These are phyloP conservation scores for Drosophila hamatofila DNA, from an alignment of 2,888 invertebrate genomes.

Conservation along the genomic window DNA sequence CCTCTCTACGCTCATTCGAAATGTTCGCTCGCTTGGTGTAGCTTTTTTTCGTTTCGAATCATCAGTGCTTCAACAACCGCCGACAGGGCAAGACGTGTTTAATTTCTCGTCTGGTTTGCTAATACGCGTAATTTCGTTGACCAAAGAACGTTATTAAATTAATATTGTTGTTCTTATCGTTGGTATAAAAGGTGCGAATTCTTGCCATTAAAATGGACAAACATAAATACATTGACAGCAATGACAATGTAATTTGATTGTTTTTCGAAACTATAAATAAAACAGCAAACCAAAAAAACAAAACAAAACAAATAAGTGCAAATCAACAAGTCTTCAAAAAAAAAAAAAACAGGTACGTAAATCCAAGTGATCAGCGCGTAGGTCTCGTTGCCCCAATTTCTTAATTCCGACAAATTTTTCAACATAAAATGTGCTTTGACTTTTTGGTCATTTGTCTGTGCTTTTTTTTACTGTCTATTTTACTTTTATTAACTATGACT, in stretches of 20 bases:
- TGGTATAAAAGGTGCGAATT: constrained; percentile 18
- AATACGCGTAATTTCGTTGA: constrained; percentile 11
- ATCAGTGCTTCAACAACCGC: constrained; percentile 8
- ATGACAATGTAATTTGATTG: constrained; percentile 53
- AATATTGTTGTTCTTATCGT: constrained; percentile 9
- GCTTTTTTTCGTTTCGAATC: neutral
- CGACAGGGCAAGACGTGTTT: constrained; percentile 26
- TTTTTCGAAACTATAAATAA: constrained; percentile 5
- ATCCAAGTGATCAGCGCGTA: constrained; percentile 27
- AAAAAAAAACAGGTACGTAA: constrained; percentile 46
- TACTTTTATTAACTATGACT: constrained; percentile 26
- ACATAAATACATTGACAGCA: constrained; percentile 63
- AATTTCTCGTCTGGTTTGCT: constrained; percentile 4
- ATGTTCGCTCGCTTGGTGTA: neutral
- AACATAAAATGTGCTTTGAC: no score
- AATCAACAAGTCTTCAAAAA: constrained; percentile 30
- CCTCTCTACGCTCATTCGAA: no score
- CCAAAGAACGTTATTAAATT: constrained; percentile 14
- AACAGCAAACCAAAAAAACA: neutral
- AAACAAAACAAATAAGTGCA: constrained; percentile 14
- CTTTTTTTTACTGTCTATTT: constrained; percentile 10
- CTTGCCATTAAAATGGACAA: constrained; percentile 62
- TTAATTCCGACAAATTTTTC: neutral
- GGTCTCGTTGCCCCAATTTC: constrained; percentile 36
- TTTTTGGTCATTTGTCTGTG: constrained; percentile 20